Percentiles rank a stretch among this genome's conserved stretches.
Conservation (phyloP, 2,888 invertebrate species). For the Stomorhina lunata region DNA sequence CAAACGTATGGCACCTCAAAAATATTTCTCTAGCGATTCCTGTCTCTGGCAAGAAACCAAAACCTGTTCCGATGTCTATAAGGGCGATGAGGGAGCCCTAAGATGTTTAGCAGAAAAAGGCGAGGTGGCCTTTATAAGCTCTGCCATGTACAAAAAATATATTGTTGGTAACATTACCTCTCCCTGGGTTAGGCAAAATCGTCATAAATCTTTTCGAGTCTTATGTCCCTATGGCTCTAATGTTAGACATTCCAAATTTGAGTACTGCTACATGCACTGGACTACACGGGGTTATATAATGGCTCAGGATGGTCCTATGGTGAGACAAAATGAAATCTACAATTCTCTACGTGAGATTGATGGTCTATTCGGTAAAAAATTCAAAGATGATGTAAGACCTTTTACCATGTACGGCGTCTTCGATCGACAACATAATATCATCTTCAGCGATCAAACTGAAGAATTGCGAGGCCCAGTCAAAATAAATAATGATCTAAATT, state of each 20-base stretch:
- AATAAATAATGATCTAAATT: slow-evolving; percentile 73
- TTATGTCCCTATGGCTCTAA: slow-evolving; percentile 82
- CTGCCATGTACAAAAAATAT: slow-evolving; percentile 83
- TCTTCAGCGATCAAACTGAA: slow-evolving; percentile 82
- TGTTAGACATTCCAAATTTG: slow-evolving; percentile 73
- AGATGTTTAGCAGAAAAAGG: slow-evolving; percentile 85
- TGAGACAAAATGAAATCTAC: slow-evolving; percentile 85
- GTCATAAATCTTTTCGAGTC: slow-evolving; percentile 80
- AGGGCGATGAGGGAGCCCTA: slow-evolving; percentile 84
- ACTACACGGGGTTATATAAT: slow-evolving; percentile 85
- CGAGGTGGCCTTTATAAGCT: slow-evolving; percentile 89
- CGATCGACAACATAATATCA: slow-evolving; percentile 83
- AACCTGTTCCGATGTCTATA: slow-evolving; percentile 77
- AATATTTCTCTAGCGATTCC: slow-evolving; percentile 85
- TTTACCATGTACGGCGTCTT: slow-evolving; percentile 87
- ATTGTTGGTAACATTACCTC: slow-evolving; percentile 81
- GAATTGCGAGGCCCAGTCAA: slow-evolving; percentile 73
- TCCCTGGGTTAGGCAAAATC: slow-evolving; percentile 78
- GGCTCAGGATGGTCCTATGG: slow-evolving; percentile 81
- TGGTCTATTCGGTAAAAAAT: slow-evolving; percentile 85
- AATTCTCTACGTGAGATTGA: slow-evolving; percentile 86
- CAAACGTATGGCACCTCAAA: slow-evolving; percentile 71
- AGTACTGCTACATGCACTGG: slow-evolving; percentile 85
- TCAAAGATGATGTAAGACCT: slow-evolving; percentile 82
- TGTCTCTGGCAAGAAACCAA: slow-evolving; percentile 82